Conservation (phyloP, 2,113 vertebrate genomes). For the Rousettus leschenaultii region DNA sequence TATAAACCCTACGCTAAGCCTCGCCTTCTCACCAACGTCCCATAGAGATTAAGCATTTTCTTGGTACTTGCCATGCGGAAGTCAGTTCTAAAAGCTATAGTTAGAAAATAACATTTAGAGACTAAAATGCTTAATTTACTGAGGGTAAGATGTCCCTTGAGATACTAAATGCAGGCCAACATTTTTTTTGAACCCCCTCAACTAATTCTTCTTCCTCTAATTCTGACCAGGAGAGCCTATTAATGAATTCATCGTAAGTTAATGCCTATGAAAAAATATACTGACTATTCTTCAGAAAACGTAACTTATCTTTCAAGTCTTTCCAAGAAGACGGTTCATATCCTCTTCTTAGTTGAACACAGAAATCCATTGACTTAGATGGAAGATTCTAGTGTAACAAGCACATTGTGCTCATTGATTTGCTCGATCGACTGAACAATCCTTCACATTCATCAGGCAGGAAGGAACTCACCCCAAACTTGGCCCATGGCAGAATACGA, state of each 20-base stretch:
- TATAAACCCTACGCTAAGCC: neutral
- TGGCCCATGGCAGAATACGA: neutral
- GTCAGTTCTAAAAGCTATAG: neutral
- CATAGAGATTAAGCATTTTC: neutral
- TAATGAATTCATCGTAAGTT: constrained; percentile 41
- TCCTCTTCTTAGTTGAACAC: neutral
- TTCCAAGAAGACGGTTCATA: constrained; percentile 38
- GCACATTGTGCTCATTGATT: neutral
- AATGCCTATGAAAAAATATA: constrained; percentile 42
- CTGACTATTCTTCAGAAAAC: constrained; percentile 29
- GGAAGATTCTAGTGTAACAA: neutral
- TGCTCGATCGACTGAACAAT: constrained; percentile 14
- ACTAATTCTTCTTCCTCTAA: neutral
- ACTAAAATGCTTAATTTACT: neutral
- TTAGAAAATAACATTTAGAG: constrained; percentile 8
- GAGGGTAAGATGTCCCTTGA: neutral
- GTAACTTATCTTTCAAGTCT: constrained; percentile 53
- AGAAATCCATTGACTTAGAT: neutral
- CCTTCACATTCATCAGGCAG: constrained; percentile 16
- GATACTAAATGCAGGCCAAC: neutral
- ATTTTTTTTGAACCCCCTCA: neutral
- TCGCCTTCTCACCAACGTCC: neutral
- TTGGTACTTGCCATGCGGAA: neutral
- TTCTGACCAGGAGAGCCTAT: neutral
- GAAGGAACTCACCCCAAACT: neutral